phyloP scores from a whole-genome alignment of 2,888 invertebrate genomes.

The Dryadula phaetusa region DNA sequence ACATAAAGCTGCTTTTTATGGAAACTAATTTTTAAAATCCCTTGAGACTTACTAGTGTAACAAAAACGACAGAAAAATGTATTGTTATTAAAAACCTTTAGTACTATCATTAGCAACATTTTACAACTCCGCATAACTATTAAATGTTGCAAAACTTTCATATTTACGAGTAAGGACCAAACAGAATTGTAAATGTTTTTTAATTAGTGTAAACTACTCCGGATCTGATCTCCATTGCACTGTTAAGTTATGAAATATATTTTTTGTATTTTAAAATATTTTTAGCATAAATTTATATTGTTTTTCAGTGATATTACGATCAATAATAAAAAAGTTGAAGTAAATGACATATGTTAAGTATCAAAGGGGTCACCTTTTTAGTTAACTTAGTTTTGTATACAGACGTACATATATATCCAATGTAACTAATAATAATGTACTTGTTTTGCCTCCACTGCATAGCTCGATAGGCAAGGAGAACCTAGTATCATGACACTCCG shows the following conservation, averaged over 20 bases:
- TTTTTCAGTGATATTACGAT: too few species aligned
- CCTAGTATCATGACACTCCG: too few species aligned
- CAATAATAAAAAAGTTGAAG: too few species aligned
- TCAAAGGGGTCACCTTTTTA: too few species aligned
- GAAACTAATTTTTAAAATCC: too few species aligned
- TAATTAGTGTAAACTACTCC: conserved; percentile 14
- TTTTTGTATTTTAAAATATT: conserved; percentile 2
- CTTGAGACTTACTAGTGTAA: background rate
- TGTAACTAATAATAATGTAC: too few species aligned
- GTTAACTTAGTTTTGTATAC: too few species aligned
- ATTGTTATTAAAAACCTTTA: background rate
- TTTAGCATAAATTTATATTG: background rate
- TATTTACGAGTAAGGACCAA: conserved; percentile 1
- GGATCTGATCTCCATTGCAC: background rate
- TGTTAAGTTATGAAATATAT: background rate
- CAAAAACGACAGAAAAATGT: background rate
- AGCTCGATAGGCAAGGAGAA: too few species aligned
- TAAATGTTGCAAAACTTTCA: conserved; percentile 5
- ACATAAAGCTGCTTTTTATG: too few species aligned
- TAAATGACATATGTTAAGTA: too few species aligned
- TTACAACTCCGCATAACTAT: background rate
- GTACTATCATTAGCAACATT: background rate
- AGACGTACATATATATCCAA: too few species aligned
- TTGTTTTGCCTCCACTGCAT: too few species aligned
- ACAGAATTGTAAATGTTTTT: conserved; percentile 15